phyloP scores from a whole-genome alignment of 1,140 invertebrate species.

The Diprion similis region DNA sequence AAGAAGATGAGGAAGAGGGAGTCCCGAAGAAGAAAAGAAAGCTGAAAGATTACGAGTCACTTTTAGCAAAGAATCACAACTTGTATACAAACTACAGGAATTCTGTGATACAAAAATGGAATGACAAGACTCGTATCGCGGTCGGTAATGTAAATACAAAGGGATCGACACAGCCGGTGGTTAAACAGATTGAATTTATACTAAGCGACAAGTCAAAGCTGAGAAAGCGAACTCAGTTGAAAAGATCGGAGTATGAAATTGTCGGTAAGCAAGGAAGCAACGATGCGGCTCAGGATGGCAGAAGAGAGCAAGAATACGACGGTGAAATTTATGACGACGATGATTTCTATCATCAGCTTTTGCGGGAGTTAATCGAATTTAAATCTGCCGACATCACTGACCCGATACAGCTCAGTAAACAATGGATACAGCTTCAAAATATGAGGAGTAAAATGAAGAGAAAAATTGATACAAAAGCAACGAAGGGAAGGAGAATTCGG shows the following conservation, averaged over 20 bases:
- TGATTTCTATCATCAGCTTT: constrained; percentile 94
- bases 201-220: constrained; percentile 80
- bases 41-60: constrained; percentile 67
- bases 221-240: constrained; percentile 80
- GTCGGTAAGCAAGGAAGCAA: constrained; percentile 64
- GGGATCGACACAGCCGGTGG: constrained; percentile 75
- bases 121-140: constrained; percentile 83
- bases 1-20: constrained; percentile 52
- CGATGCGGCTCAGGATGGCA: constrained; percentile 48
- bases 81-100: constrained; percentile 77
- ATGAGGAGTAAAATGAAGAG: constrained; percentile 88
- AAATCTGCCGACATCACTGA: constrained; percentile 85
- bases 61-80: constrained; percentile 69
- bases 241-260: constrained; percentile 77
- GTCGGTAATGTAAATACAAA: constrained; percentile 67
- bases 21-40: constrained; percentile 67
- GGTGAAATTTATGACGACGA: constrained; percentile 94
- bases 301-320: constrained; percentile 72
- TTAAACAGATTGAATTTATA: constrained; percentile 89
- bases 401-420: constrained; percentile 79
- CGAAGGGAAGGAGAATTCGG: constrained; percentile 89
- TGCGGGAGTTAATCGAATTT: constrained; percentile 91
- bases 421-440: constrained; percentile 92
- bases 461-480: constrained; percentile 89
- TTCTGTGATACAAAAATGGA: constrained; percentile 87